These are phyloP conservation scores for Vidua chalybeata DNA, from an alignment of 2,113 vertebrate species.

Conservation along the genomic window DNA sequence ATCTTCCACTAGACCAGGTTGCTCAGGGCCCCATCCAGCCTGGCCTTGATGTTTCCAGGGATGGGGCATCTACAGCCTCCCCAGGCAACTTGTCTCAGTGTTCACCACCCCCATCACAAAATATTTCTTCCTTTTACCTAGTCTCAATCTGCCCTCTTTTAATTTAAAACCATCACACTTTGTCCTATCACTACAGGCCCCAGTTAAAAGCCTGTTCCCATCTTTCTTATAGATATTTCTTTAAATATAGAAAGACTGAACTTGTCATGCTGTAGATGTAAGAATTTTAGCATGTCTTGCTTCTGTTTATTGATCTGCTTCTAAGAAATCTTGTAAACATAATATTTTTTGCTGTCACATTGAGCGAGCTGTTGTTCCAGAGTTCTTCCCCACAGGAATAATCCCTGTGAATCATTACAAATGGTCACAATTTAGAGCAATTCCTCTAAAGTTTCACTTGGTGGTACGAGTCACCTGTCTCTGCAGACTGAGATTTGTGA, in stretches of 20 bases:
- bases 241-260: neutral
- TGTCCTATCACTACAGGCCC: neutral
- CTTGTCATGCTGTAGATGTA: neutral
- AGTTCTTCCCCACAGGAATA: neutral
- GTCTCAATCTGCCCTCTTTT: neutral
- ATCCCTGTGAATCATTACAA: neutral
- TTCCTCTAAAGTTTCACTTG: neutral
- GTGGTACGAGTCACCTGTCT: neutral
- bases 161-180: neutral
- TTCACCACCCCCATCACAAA: neutral
- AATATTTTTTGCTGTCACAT: neutral
- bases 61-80: neutral
- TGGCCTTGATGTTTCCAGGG: neutral
- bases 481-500: neutral
- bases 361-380: accelerated
- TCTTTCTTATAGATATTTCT: neutral
- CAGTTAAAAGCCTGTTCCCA: neutral
- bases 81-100: neutral
- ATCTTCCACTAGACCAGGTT: neutral
- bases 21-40: neutral
- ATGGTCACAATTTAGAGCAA: neutral
- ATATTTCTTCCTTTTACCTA: neutral
- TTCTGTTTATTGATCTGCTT: neutral
- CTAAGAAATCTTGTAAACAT: neutral
- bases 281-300: neutral